phyloP scores from a whole-genome alignment of 2,888 invertebrate genomes.

The Andrena minutula region DNA sequence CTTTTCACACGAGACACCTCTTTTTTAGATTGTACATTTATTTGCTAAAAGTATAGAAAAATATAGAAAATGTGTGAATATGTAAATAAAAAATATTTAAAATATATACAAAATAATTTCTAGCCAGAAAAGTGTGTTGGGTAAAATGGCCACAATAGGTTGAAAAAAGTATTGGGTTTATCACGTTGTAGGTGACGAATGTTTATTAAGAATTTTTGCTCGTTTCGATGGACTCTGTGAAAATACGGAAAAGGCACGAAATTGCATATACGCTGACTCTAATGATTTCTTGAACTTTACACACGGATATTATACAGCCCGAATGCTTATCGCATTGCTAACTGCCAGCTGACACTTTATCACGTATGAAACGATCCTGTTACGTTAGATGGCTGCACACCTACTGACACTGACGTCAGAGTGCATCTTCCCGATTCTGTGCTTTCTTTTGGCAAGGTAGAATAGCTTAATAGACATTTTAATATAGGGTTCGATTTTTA shows the following conservation, averaged over 20 bases:
- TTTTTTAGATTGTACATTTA: too few species aligned
- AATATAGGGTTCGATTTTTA: too few species aligned
- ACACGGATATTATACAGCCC: conserved; percentile 11
- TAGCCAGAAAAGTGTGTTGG: too few species aligned
- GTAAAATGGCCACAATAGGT: background rate
- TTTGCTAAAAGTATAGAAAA: too few species aligned
- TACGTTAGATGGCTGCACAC: conserved; percentile 62
- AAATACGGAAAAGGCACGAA: conserved; percentile 10
- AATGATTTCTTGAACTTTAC: conserved; percentile 28
- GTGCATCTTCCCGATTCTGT: conserved; percentile 5
- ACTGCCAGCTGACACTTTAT: conserved; percentile 58
- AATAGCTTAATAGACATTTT: background rate
- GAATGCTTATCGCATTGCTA: conserved; percentile 53
- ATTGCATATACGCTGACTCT: conserved; percentile 9
- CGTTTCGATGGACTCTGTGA: background rate
- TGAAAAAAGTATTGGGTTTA: background rate
- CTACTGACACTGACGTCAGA: conserved; percentile 44
- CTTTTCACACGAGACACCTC: too few species aligned
- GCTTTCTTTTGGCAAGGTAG: background rate
- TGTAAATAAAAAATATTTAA: too few species aligned
- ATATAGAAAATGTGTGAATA: too few species aligned
- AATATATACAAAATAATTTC: too few species aligned
- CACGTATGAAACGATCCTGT: conserved; percentile 61
- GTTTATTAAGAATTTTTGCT: conserved; percentile 1
- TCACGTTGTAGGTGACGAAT: background rate